phyloP scores from a whole-genome alignment of 2,113 vertebrate species.

The Corythoichthys intestinalis region DNA sequence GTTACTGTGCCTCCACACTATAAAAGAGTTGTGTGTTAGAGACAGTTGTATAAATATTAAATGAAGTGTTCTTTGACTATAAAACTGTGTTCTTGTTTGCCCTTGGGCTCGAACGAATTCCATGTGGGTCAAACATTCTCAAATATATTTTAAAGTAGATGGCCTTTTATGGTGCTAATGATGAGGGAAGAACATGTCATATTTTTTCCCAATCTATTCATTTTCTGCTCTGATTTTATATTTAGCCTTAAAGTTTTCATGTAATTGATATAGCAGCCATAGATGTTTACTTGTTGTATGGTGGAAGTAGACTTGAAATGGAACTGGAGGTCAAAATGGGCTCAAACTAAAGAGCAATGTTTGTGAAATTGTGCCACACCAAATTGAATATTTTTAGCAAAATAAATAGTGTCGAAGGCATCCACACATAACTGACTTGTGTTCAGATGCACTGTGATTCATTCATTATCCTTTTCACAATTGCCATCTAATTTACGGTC shows the following conservation, averaged over 20 bases:
- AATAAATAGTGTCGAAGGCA: not conserved
- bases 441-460: not conserved
- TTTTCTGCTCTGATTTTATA: not conserved
- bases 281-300: not conserved
- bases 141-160: constrained; percentile 59
- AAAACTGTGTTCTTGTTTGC: constrained; percentile 46
- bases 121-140: constrained; percentile 56
- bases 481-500: not conserved
- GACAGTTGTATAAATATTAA: constrained; percentile 57
- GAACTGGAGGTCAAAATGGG: not conserved
- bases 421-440: not conserved
- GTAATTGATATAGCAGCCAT: not conserved
- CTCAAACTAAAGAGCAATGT: not conserved
- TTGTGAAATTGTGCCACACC: not conserved
- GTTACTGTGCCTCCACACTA: constrained; percentile 24
- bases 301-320: not conserved
- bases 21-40: constrained; percentile 36
- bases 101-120: constrained; percentile 58
- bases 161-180: constrained; percentile 52
- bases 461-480: not conserved
- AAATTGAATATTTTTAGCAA: not conserved
- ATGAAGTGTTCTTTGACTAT: constrained; percentile 33
- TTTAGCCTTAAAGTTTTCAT: not conserved
- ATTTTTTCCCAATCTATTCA: not conserved
- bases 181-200: constrained; percentile 16